Evolutionary conservation across 53 echinoderm and acorn worm genomes (phyloP), one percentile per base, ranked within the genome.

Genomic region (Crossaster papposus): DNA sequence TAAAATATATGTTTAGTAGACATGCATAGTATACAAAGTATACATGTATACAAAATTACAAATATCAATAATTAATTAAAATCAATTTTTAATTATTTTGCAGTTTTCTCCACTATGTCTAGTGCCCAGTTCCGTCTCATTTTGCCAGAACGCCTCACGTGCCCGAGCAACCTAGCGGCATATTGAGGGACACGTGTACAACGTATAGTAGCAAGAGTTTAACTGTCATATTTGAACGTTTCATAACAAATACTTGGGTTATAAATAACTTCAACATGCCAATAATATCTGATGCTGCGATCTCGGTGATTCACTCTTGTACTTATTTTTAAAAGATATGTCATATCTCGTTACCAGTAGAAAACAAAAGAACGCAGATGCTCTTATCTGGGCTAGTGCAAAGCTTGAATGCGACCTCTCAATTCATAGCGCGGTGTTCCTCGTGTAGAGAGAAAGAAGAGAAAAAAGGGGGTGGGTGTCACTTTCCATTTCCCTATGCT

Each of bases 401-500:
- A 2, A 36, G 52, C 34, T 26, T 78, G 79, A 78, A 78, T 78
- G 22, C 83, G 34, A 31, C 2, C 2, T 78, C 28, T 3, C 83
- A 70, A 50, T 36, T 14, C 13, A 44, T 44, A 38, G 70, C 24
- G 29, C 65, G 30, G 24, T 20, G 23, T 44, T 33, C 64, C 65
- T 70, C 65, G 54, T 22, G 38, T 70, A 65, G 14, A 36, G n/a
- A 23, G 15, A 32, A 34, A 51, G 79, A 80, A 31, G 44, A 31
- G 23, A 33, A 54, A 81, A 33, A 81, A 83, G 65, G 50, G 70
- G 44, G 65, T 28, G 30, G 68, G 83, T 83, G 83, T 83, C 83
- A 44, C 38, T 70, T 83, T 44, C 38, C 83, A 68, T 83, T 83
- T 83, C 44, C n/a, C 79, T 29, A 7, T 7, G 17, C 52, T 23